A percentile compares a stretch with the other conserved stretches of the same genome.
Evolutionary conservation across 2,113 vertebrate species (phyloP).

Genomic region (Apteryx owenii): DNA sequence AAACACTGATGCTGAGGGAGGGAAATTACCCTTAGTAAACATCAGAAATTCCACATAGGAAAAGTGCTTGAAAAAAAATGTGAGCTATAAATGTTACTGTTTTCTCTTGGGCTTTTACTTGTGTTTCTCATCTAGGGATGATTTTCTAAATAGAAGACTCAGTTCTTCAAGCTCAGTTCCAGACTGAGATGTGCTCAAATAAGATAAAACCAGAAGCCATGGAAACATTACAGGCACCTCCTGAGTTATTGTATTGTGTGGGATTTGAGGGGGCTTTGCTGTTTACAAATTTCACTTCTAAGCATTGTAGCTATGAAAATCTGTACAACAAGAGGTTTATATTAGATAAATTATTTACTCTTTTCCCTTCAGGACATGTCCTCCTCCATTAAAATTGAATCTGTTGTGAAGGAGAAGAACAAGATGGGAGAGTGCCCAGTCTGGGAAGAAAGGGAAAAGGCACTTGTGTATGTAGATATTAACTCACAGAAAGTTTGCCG

Average conservation of each 20-base stretch:
- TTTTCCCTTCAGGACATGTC: conserved; percentile 75
- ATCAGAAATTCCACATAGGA: not conserved
- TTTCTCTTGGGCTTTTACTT: not conserved
- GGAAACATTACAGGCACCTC: not conserved
- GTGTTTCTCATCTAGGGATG: not conserved
- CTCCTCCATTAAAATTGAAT: conserved; percentile 80
- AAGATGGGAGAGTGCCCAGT: conserved; percentile 85
- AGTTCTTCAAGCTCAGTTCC: not conserved
- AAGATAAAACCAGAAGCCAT: not conserved
- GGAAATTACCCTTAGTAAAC: no score
- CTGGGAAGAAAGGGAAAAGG: conserved; percentile 86
- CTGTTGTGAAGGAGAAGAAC: conserved; percentile 78
- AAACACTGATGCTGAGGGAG: not conserved
- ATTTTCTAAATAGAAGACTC: not conserved
- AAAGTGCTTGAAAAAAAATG: not conserved
- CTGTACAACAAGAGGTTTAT: not conserved
- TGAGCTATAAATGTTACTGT: not conserved
- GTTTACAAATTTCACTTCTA: not conserved
- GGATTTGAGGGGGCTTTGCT: not conserved
- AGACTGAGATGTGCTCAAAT: not conserved
- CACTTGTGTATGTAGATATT: conserved; percentile 86
- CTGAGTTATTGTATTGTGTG: not conserved
- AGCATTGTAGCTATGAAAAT: not conserved
- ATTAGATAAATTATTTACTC: not conserved
- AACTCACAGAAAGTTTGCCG: conserved; percentile 79